phyloP scores from a whole-genome alignment of 2,888 invertebrate species.

The Trypoxylon attenuatum region DNA sequence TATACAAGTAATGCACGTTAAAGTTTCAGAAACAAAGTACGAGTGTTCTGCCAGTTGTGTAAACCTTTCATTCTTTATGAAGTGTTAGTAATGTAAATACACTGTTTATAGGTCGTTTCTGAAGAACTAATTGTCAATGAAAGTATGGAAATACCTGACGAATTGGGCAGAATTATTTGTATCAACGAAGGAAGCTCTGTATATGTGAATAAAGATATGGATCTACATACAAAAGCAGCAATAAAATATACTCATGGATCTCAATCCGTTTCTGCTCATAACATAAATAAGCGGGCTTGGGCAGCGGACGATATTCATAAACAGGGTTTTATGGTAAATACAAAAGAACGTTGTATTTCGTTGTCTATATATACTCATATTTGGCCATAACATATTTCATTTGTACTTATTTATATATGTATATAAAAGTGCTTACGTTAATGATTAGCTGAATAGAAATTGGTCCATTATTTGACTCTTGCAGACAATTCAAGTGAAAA shows the following conservation, averaged over 20 bases:
- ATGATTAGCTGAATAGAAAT: not conserved
- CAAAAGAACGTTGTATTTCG: not conserved
- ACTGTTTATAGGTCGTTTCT: constrained; percentile 29
- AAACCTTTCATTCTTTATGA: constrained; percentile 4
- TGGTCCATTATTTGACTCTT: not conserved
- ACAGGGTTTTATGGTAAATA: constrained; percentile 29
- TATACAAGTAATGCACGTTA: constrained; percentile 44
- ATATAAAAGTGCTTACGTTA: too few relatives aligned
- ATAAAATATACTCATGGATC: constrained; percentile 18
- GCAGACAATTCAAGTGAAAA: constrained; percentile 39
- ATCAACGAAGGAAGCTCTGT: constrained; percentile 4
- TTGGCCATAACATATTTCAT: not conserved
- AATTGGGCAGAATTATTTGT: not conserved
- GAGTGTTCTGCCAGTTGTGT: not conserved
- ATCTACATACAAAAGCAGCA: not conserved
- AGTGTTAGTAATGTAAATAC: not conserved
- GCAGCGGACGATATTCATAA: not conserved
- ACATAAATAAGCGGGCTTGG: constrained; percentile 27
- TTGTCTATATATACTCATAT: too few relatives aligned
- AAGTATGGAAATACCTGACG: constrained; percentile 19
- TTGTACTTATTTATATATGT: too few relatives aligned
- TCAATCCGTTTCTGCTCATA: constrained; percentile 3
- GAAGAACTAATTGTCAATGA: constrained; percentile 44
- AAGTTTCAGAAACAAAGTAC: not conserved
- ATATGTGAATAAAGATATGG: constrained; percentile 22